Evolutionary conservation across 1,140 invertebrate species (phyloP).

Genomic region (Acromyrmex echinatior): DNA sequence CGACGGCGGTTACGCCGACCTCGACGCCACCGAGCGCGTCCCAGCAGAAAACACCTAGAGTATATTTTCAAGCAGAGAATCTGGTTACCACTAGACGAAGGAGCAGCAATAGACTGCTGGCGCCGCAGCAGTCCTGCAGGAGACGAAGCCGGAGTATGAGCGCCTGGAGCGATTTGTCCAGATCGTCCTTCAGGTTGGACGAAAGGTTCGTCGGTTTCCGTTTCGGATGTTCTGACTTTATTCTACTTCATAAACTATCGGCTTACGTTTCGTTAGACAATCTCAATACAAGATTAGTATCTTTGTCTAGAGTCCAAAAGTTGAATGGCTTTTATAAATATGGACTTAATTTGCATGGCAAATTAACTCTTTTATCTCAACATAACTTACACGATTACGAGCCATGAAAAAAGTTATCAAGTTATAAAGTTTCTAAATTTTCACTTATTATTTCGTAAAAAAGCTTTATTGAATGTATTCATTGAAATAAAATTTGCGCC

Average conservation of each 20-base stretch:
- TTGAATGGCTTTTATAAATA: background rate
- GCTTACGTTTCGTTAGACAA: background rate
- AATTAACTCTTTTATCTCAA: background rate
- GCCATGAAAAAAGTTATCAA: background rate
- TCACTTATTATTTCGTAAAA: background rate
- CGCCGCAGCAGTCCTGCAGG: slow-evolving; percentile 83
- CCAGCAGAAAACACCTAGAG: slow-evolving; percentile 85
- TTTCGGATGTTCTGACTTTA: background rate
- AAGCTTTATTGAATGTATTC: background rate
- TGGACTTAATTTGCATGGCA: background rate
- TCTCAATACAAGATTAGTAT: background rate
- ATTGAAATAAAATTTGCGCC: background rate
- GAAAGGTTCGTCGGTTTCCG: slow-evolving; percentile 89
- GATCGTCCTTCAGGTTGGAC: slow-evolving; percentile 92
- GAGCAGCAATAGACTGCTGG: slow-evolving; percentile 86
- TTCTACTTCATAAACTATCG: background rate
- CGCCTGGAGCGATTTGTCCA: slow-evolving; percentile 93
- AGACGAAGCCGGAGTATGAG: slow-evolving; percentile 92
- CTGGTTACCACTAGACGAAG: slow-evolving; percentile 88
- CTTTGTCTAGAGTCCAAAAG: background rate
- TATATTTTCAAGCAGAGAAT: slow-evolving; percentile 91
- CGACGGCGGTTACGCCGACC: slow-evolving; percentile 81
- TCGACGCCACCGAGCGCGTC: slow-evolving; percentile 82
- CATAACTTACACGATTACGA: background rate
- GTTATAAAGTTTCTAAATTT: background rate